Percentiles rank a stretch among this genome's conserved stretches.
These are phyloP conservation scores for Thymallus thymallus DNA, from an alignment of 2,113 vertebrate genomes.

Conservation along the genomic window DNA sequence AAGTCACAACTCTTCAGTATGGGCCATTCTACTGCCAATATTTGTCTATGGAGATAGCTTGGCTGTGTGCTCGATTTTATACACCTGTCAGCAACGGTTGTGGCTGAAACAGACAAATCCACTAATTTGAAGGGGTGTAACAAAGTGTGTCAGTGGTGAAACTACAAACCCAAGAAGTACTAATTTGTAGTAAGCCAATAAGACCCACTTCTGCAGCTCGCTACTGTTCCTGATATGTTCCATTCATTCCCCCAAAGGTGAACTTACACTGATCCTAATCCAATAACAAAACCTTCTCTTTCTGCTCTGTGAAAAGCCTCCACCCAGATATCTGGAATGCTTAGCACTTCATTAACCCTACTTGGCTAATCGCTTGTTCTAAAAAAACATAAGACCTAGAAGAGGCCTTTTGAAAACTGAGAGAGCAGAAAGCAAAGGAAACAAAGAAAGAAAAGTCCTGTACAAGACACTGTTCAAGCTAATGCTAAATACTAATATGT, in stretches of 20 bases:
- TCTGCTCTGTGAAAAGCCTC: conserved; percentile 19
- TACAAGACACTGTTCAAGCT: no score
- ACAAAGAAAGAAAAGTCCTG: conserved; percentile 6
- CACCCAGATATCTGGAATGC: conserved; percentile 24
- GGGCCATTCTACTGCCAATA: no score
- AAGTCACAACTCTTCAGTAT: no score
- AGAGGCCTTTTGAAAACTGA: conserved; percentile 38
- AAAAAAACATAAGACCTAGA: conserved; percentile 37
- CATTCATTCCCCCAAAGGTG: not conserved
- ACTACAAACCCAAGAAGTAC: conserved; percentile 14
- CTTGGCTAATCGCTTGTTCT: conserved; percentile 26
- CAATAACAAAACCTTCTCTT: conserved; percentile 13
- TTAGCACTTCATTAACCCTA: conserved; percentile 51
- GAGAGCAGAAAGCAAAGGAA: conserved; percentile 36
- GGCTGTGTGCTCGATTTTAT: no score
- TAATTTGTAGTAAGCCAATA: conserved; percentile 7
- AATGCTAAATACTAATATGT: no score
- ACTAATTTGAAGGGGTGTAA: not conserved
- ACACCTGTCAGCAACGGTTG: no score
- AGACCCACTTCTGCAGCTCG: conserved; percentile 1
- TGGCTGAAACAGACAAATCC: not conserved
- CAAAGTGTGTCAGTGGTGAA: conserved; percentile 9
- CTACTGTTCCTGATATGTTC: conserved; percentile 22
- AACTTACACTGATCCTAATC: conserved; percentile 26
- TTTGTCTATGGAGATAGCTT: no score